Evolutionary conservation across 2,797 vertebrate species (phyloP).

Genomic region (Arremon aurantiirostris): DNA sequence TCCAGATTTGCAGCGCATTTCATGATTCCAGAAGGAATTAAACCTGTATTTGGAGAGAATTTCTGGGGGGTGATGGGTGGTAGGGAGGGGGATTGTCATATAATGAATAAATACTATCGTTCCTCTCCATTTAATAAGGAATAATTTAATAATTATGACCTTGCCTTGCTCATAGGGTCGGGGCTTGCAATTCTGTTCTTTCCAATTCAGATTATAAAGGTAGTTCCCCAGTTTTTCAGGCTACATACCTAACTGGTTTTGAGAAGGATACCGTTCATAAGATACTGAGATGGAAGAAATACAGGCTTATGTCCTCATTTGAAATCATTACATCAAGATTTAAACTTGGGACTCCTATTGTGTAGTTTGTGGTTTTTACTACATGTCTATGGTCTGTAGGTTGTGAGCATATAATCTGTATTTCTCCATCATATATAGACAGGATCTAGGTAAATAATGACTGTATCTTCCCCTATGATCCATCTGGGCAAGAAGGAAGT

Average conservation of each 20-base stretch:
- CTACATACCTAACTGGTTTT: neutral
- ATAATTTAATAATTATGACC: neutral
- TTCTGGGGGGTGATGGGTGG: rapidly evolving
- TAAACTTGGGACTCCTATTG: neutral
- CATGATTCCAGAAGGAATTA: neutral
- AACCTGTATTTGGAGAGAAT: neutral
- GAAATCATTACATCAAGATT: neutral
- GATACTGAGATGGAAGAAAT: neutral
- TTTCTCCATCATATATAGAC: neutral
- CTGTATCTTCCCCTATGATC: neutral
- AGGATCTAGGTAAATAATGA: neutral
- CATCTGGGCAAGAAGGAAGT: neutral
- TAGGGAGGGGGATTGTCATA: rapidly evolving
- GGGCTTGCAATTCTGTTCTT: neutral
- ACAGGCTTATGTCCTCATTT: neutral
- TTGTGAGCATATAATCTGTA: neutral
- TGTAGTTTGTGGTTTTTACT: neutral
- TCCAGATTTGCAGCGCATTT: neutral
- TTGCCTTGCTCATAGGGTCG: neutral
- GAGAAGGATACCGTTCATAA: neutral
- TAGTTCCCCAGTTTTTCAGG: neutral
- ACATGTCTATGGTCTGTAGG: neutral
- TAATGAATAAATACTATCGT: neutral
- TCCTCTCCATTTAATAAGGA: neutral
- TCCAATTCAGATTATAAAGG: neutral